Evolutionary conservation across 1,140 invertebrate genomes (phyloP), one percentile per base, ranked within the genome.

Genomic region (Eubasilissa regina): DNA sequence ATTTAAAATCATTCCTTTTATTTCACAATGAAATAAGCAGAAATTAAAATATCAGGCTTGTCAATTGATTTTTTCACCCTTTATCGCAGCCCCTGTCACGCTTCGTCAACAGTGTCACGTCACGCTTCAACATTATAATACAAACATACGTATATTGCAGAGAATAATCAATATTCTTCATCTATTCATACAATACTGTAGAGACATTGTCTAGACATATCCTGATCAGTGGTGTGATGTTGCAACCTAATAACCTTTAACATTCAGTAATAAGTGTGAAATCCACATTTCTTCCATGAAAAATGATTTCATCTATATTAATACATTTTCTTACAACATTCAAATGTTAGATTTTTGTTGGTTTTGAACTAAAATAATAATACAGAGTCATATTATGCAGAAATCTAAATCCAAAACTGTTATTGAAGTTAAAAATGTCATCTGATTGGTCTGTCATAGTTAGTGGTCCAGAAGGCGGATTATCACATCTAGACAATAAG

Each of bases 1-100:
- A 82, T 60, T 72, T 70, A 83, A 83, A 85, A 85, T 55, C 85
- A 86, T 84, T 82, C 80, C 83, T 83, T 64, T 81, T 48, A 64
- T 80, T 80, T 74, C 79, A 73, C 77, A 70, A 77, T 75, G 83
- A 85, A 79, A 84, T 83, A 85, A 80, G 81, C 72, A 75, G 73
- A 79, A 79, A 53, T 79, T 25, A 64, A 68, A 60, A 72, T 53
- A 56, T 78, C 77, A 78, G 75, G 75, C 75, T 77, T 77, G 75
- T 76, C 56, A 75, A 58, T 68, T 68, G 64, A 68, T 17, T 48
- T 68, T 43, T 17, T 15, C 44, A 7, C 3, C 55, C 21, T 64
- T 48, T 68, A 43, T 68, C 64, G 45, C 35, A 68, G 47, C 44
- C 6, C 25, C 6, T 45, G 64, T 68, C 64, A 15, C 13, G 35